phyloP scores from a whole-genome alignment of 2,113 vertebrate genomes.

The Pyrgilauda ruficollis region DNA sequence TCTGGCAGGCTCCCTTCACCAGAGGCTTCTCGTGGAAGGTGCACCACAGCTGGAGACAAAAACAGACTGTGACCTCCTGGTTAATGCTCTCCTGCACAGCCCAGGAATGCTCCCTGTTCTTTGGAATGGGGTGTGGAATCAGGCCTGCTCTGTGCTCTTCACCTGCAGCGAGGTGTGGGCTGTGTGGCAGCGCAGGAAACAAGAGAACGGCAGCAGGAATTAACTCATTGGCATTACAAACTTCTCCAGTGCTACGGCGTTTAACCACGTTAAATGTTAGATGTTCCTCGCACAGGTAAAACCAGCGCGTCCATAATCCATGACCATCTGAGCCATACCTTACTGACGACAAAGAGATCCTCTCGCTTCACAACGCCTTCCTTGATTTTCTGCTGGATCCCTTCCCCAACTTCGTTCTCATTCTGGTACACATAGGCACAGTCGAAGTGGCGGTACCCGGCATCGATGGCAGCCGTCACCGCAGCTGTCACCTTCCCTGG shows the following conservation, averaged over 20 bases:
- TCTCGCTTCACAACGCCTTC: conserved; percentile 78
- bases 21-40: conserved; percentile 82
- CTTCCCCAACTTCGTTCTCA: conserved; percentile 79
- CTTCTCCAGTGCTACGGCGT: neutral
- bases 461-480: conserved; percentile 75
- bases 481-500: conserved; percentile 73
- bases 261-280: neutral
- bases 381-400: conserved; percentile 78
- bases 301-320: neutral
- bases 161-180: too few relatives aligned
- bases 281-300: neutral
- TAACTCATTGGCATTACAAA: neutral
- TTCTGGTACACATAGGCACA: conserved; percentile 82
- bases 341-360: conserved; percentile 87
- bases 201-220: accelerated
- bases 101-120: neutral
- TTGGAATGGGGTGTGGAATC: neutral
- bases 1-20: conserved; percentile 84
- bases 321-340: conserved; percentile 63
- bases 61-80: neutral
- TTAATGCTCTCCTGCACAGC: neutral
- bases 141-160: neutral
- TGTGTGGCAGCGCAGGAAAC: neutral
- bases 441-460: conserved; percentile 85
- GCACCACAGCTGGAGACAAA: conserved; percentile 82